phyloP scores from a whole-genome alignment of 2,888 invertebrate genomes.

The Piscicola geometra region DNA sequence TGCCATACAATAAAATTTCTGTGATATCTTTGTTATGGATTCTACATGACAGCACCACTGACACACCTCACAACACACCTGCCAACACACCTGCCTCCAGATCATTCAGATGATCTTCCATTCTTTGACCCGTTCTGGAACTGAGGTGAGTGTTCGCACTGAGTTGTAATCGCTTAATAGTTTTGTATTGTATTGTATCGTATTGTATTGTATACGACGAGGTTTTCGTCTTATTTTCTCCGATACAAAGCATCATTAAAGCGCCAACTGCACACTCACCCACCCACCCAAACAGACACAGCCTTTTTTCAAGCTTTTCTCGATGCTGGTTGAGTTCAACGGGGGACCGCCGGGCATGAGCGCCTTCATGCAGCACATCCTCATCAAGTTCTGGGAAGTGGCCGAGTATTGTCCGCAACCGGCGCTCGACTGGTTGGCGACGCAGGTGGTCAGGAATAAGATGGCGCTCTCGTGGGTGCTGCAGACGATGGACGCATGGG shows the following conservation, averaged over 20 bases:
- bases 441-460: slow-evolving; percentile 71
- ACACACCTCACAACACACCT: too few species aligned
- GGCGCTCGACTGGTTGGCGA: slow-evolving; percentile 78
- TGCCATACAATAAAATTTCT: too few species aligned
- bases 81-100: slow-evolving; percentile 45
- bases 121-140: slow-evolving; percentile 76
- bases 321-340: slow-evolving; percentile 73
- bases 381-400: slow-evolving; percentile 75
- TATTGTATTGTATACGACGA: too few species aligned
- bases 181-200: too few species aligned
- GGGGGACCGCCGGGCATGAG: slow-evolving; percentile 76
- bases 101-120: slow-evolving; percentile 84
- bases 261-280: too few species aligned
- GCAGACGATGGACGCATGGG: slow-evolving; percentile 85
- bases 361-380: slow-evolving; percentile 81
- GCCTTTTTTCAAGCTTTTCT: slow-evolving; percentile 85
- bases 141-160: slow-evolving; percentile 64
- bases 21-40: too few species aligned
- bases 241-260: too few species aligned
- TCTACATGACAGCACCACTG: too few species aligned
- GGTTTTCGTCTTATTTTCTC: too few species aligned
- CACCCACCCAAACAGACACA: slow-evolving; percentile 64
- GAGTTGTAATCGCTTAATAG: too few species aligned
- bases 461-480: slow-evolving; percentile 84
- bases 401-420: slow-evolving; percentile 86